phyloP scores from a whole-genome alignment of 1,140 invertebrate species.

The Zaprionus tsacasi region DNA sequence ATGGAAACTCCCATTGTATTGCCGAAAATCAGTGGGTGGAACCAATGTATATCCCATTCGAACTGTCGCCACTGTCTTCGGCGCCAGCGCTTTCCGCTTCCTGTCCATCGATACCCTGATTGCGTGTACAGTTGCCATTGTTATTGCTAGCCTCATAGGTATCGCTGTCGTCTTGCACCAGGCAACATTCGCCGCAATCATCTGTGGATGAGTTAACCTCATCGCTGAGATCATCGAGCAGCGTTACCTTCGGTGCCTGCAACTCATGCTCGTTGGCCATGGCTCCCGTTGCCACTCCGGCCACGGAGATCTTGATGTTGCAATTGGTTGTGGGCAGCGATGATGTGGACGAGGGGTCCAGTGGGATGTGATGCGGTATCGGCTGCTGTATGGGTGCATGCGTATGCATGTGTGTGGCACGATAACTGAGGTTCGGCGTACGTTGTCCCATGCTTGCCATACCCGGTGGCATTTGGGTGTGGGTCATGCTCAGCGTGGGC shows the following conservation, averaged over 20 bases:
- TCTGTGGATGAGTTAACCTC: conserved; percentile 71
- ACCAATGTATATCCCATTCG: conserved; percentile 65
- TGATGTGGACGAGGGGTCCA: not conserved
- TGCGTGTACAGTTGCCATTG: conserved; percentile 35
- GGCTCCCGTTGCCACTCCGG: conserved; percentile 13
- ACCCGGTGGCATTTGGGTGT: conserved; percentile 75
- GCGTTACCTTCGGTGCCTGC: conserved; percentile 72
- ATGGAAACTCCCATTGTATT: conserved; percentile 64
- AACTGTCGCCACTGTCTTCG: conserved; percentile 65
- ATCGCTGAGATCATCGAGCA: conserved; percentile 74
- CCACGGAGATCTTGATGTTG: conserved; percentile 74
- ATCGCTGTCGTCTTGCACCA: conserved; percentile 69
- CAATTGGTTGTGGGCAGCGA: conserved; percentile 39
- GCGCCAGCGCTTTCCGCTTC: conserved; percentile 45
- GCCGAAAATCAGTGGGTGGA: conserved; percentile 63
- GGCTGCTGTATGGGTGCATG: conserved; percentile 68
- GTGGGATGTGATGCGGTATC: conserved; percentile 39
- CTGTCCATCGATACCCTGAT: conserved; percentile 32
- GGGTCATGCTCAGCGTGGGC: conserved; percentile 74
- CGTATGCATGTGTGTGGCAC: conserved; percentile 42
- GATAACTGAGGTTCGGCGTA: conserved; percentile 71
- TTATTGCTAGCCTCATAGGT: conserved; percentile 65
- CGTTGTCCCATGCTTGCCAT: conserved; percentile 75
- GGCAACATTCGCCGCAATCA: conserved; percentile 71
- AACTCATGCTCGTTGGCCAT: conserved; percentile 32